Percentiles rank a stretch among this genome's conserved stretches.
Conservation (phyloP, 1,140 invertebrate genomes). For the Zaprionus lachaisei region DNA sequence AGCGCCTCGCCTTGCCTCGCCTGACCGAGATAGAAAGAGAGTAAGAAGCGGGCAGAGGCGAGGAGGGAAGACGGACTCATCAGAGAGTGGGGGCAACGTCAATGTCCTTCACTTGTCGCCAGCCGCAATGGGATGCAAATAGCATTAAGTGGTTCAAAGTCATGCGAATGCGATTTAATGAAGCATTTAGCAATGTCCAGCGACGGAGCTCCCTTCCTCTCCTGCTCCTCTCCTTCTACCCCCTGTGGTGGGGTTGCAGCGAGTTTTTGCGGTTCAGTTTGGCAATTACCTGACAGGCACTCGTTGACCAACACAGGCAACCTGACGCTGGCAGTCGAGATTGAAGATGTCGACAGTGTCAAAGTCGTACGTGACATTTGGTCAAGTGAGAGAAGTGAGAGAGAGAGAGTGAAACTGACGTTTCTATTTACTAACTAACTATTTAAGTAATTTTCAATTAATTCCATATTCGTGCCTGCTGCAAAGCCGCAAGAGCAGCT, state of each 20-base stretch:
- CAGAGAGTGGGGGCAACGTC: slow-evolving; percentile 20
- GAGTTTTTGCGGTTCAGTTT: slow-evolving; percentile 69
- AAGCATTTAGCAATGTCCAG: slow-evolving; percentile 40
- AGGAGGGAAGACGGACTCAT: too few relatives aligned
- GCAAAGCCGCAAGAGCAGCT: slow-evolving; percentile 18
- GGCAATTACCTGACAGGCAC: slow-evolving; percentile 62
- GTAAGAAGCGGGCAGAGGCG: too few relatives aligned
- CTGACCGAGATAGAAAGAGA: slow-evolving; percentile 45
- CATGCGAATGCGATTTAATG: slow-evolving; percentile 71
- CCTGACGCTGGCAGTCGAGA: slow-evolving; percentile 37
- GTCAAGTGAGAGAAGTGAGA: slow-evolving; percentile 33
- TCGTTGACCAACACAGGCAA: slow-evolving; percentile 14
- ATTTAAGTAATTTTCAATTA: slow-evolving; percentile 63
- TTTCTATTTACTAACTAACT: slow-evolving; percentile 65
- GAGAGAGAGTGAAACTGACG: slow-evolving; percentile 9
- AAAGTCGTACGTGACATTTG: slow-evolving; percentile 66
- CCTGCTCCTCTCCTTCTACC: too few relatives aligned
- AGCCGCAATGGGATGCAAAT: slow-evolving; percentile 63
- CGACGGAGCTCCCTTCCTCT: background rate
- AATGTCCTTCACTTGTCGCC: slow-evolving; percentile 48
- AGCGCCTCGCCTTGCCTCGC: background rate
- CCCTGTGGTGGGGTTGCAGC: slow-evolving; percentile 12
- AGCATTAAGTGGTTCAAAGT: slow-evolving; percentile 78
- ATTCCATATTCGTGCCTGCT: slow-evolving; percentile 7
- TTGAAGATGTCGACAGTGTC: slow-evolving; percentile 54